A percentile compares a stretch with the other conserved stretches of the same genome.
Evolutionary conservation across 2,797 vertebrate genomes (phyloP).

Genomic region (Anabacerthia variegaticeps): DNA sequence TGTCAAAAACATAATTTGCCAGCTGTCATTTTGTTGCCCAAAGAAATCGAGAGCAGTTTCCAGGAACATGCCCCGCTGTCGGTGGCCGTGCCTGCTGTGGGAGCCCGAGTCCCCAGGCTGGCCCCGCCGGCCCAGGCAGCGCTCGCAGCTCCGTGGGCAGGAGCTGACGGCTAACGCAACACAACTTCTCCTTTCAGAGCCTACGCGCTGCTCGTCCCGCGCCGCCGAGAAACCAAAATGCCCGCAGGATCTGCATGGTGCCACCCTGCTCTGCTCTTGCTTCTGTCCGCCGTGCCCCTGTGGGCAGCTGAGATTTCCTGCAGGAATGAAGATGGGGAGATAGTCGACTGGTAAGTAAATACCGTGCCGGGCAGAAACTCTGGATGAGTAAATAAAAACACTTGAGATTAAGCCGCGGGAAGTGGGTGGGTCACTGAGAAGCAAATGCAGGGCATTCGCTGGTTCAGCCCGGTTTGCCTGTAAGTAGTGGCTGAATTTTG

Average conservation of each 20-base stretch:
- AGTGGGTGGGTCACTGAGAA: not conserved
- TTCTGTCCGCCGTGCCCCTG: not conserved
- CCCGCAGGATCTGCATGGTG: not conserved
- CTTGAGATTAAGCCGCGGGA: not conserved
- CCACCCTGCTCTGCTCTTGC: constrained; percentile 7
- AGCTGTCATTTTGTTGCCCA: not conserved
- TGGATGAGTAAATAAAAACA: not conserved
- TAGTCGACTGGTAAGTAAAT: constrained; percentile 89
- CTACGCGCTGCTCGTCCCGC: not conserved
- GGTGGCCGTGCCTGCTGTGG: accelerated
- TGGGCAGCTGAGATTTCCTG: constrained; percentile 81
- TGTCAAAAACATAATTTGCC: not conserved
- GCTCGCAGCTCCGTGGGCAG: not conserved
- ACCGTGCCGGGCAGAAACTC: not conserved
- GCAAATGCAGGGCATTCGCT: not conserved
- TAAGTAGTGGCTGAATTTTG: not conserved
- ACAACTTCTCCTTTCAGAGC: constrained; percentile 46
- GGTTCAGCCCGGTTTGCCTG: not conserved
- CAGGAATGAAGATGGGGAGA: constrained; percentile 83
- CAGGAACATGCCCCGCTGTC: accelerated
- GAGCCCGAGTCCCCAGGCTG: accelerated
- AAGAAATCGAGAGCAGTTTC: accelerated
- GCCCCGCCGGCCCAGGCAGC: not conserved
- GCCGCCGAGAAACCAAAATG: constrained; percentile 50
- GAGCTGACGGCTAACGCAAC: not conserved